These are phyloP conservation scores for Laticauda colubrina DNA, from an alignment of 2,113 vertebrate species.

Conservation along the genomic window DNA sequence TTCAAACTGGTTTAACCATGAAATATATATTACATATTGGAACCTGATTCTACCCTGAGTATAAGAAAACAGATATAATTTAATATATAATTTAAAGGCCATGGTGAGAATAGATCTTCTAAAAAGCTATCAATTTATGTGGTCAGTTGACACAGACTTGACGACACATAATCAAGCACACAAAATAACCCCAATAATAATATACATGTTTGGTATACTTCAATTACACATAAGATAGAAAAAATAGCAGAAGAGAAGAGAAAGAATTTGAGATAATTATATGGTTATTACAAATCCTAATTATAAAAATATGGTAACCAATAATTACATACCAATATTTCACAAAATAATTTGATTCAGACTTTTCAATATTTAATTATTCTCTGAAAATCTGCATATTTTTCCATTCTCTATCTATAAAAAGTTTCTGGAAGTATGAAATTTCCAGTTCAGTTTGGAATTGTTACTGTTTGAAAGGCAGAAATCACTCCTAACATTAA, in stretches of 20 bases:
- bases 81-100: background rate
- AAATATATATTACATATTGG: background rate
- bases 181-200: background rate
- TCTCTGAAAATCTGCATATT: background rate
- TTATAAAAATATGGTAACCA: background rate
- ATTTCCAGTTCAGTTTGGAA: background rate
- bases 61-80: background rate
- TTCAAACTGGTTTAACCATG: background rate
- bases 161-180: background rate
- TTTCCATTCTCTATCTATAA: background rate
- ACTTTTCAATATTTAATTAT: background rate
- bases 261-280: background rate
- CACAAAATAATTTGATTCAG: background rate
- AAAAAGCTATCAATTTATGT: background rate
- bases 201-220: background rate
- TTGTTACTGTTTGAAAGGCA: background rate
- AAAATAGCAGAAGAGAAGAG: background rate
- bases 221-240: background rate
- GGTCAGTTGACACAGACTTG: background rate
- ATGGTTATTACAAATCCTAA: background rate
- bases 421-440: background rate
- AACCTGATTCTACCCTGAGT: background rate
- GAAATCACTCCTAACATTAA: background rate
- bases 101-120: background rate
- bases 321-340: background rate